Evolutionary conservation across 2,113 vertebrate genomes (phyloP), one percentile per base, ranked within the genome.

Genomic region (Heptranchias perlo): DNA sequence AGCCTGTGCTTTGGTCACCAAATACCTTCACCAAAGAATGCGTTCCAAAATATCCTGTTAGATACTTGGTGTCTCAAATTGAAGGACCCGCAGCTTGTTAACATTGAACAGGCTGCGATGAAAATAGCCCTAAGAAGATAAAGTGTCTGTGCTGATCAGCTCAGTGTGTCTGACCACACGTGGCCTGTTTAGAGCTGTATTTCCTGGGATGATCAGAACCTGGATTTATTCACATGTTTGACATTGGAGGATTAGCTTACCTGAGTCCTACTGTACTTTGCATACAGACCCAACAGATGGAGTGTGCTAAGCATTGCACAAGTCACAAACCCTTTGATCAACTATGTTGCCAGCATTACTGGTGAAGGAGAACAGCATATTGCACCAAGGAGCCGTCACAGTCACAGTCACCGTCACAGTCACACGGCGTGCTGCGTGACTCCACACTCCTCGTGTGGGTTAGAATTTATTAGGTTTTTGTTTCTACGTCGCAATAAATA

Each of bases 371-470:
- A 82, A 39, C 78, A 82, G 78, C 14, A 82, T 21, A 82, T 47
- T 47, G 78, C n/a, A 82, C 16, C 78, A 5, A 39, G 10, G 16
- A 39, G 21, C 78, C 21, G 39, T 5, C 5, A 82, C 39, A 82
- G 4, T 47, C 16, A n/a, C n/a, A n/a, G n/a, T 0, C n/a, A 4
- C n/a, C 14, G 4, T 47, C 16, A n/a, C n/a, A n/a, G n/a, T 0
- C n/a, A 4, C n/a, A 14, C 0, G n/a, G 5, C 5, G 4, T 5
- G 78, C 5, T 21, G 16, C 8, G 16, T 21, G 1, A 44, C 78
- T 39, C 44, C 18, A 6, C 18, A 16, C 78, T 4, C 6, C 23
- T 82, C 23, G 16, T 58, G 16, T 58, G 25, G 14, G 0, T 61
- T 14, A 35, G 1, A 4, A 35, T 35, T 91, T 89, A 0, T 31